These are phyloP conservation scores for Parauchenoglanis ngamensis DNA, from an alignment of 2,797 vertebrate species.

Conservation along the genomic window DNA sequence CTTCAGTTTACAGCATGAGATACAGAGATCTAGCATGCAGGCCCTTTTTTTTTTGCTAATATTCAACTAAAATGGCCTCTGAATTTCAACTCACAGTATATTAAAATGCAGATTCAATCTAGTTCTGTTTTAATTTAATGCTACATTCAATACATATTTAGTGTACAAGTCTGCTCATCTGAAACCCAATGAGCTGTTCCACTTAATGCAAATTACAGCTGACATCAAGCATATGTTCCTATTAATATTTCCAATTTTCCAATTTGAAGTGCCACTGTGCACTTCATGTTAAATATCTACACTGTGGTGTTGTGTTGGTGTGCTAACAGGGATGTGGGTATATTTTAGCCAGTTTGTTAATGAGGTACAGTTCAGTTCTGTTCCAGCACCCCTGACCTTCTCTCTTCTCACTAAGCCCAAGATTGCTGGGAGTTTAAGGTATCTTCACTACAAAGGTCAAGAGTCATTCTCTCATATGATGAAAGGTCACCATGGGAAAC, in stretches of 20 bases:
- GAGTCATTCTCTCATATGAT: constrained; percentile 57
- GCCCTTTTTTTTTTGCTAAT: not conserved
- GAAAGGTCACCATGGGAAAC: constrained; percentile 57
- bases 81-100: not conserved
- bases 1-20: not conserved
- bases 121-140: constrained; percentile 8
- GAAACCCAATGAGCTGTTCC: constrained; percentile 15
- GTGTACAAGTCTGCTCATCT: not conserved
- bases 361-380: constrained; percentile 14
- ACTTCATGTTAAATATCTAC: constrained; percentile 13
- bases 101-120: constrained; percentile 24
- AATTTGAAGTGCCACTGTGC: constrained; percentile 13
- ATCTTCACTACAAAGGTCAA: constrained; percentile 67
- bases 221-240: constrained; percentile 23
- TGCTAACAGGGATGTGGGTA: constrained; percentile 1
- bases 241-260: constrained; percentile 31
- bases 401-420: constrained; percentile 23
- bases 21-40: not conserved
- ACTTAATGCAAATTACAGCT: constrained; percentile 17
- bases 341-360: constrained; percentile 22
- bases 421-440: constrained; percentile 32
- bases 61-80: not conserved
- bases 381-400: constrained; percentile 50
- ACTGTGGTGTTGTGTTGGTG: not conserved
- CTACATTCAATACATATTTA: not conserved